Base-by-base conservation (phyloP, 2,113 vertebrate species). In the Rhea americana region DNA sequence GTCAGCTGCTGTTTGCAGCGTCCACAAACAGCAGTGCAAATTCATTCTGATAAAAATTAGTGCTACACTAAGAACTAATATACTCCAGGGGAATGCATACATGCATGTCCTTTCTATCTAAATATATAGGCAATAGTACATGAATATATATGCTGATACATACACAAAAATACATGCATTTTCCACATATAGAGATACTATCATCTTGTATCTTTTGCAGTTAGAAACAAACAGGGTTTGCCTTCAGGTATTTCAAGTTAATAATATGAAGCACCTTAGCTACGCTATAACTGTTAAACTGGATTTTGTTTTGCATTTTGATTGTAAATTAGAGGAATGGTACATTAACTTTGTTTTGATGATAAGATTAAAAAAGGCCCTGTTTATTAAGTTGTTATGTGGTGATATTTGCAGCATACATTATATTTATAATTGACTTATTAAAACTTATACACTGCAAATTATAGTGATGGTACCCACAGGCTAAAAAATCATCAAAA, bases 371-470 rank as follows among this genome's bases (percentile, higher is more conserved):
- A 80, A 96, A 97, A 93, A 74, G 26, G 12, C 70, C 80, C 89
- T 95, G 96, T 97, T 98, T 98, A 97, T 97, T 98, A 97, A 97
- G 95, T 88, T 96, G 84, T 91, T 97, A 68, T 65, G 89, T 90
- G 87, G 70, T 91, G 89, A 93, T 89, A 97, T 97, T 97, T 97
- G 93, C 85, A 97, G 95, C 94, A 97, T 96, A 93, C 95, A 96
- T 96, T 97, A 96, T 93, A 94, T 96, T 98, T 97, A 97, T 97
- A 98, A 98, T 98, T 98, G 97, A 96, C 97, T 98, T 98, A 98
- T 97, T 98, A 98, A 98, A 97, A 97, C 93, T 96, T 97, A 97
- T 88, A 97, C 93, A 87, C 97, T 95, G 95, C 91, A 97, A 97
- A 96, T 96, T 97, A 97, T 93, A 96, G 95, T 96, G 89, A 96